phyloP scores from a whole-genome alignment of 2,797 vertebrate species.

The Cryptoprocta ferox region DNA sequence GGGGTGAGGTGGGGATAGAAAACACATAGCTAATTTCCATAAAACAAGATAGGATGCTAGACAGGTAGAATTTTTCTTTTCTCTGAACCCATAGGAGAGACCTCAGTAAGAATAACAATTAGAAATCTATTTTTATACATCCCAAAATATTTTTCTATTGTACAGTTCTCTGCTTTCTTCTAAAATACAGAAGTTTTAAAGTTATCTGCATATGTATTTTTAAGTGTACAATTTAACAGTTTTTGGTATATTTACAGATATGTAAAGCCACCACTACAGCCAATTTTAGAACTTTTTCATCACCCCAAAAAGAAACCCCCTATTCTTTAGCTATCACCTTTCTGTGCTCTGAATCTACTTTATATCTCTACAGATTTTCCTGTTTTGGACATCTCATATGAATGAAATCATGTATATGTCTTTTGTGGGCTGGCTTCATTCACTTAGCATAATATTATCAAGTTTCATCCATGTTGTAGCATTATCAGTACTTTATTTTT shows the following conservation, averaged over 20 bases:
- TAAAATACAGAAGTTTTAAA: neutral
- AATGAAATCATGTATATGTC: neutral
- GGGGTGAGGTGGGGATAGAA: neutral
- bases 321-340: neutral
- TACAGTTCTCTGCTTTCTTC: slow-evolving; percentile 25
- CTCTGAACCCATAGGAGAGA: neutral
- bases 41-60: neutral
- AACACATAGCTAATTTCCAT: neutral
- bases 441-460: neutral
- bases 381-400: neutral
- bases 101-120: neutral
- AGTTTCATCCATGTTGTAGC: neutral
- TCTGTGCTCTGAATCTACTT: neutral
- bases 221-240: slow-evolving; percentile 7
- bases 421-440: neutral
- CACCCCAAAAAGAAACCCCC: neutral
- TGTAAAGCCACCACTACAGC: neutral
- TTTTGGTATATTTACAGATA: slow-evolving; percentile 22
- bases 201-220: neutral
- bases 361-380: slow-evolving; percentile 16
- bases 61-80: neutral
- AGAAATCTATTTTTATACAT: neutral
- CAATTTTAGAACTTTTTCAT: slow-evolving; percentile 41
- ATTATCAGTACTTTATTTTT: slow-evolving; percentile 22
- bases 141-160: slow-evolving; percentile 21